phyloP scores from a whole-genome alignment of 2,888 invertebrate genomes.

The Drosophila seclusa region DNA sequence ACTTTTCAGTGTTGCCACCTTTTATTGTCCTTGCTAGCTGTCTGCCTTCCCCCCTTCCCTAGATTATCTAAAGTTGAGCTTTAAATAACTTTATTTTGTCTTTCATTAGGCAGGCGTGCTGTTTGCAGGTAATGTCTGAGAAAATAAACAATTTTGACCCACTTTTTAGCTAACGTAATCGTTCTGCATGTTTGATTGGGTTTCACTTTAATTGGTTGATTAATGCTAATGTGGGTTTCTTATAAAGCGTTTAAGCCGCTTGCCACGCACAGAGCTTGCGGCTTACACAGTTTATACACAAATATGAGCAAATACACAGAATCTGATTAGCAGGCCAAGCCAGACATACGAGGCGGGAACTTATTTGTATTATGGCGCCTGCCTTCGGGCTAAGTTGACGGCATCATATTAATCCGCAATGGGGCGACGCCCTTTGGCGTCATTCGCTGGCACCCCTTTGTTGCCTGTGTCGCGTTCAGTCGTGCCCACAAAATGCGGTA shows the following conservation, averaged over 20 bases:
- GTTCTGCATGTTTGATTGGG: constrained; percentile 1
- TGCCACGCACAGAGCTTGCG: constrained; percentile 13
- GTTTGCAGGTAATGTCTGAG: constrained; percentile 26
- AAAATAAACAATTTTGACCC: background rate
- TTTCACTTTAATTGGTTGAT: constrained; percentile 33
- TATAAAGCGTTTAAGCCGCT: constrained; percentile 30
- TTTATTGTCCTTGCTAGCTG: constrained; percentile 6
- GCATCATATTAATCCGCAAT: constrained; percentile 30
- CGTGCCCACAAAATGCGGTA: constrained; percentile 9
- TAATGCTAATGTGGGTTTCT: constrained; percentile 33
- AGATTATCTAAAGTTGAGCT: constrained; percentile 30
- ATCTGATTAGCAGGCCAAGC: background rate
- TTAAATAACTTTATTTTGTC: constrained; percentile 28
- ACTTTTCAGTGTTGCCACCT: constrained; percentile 58
- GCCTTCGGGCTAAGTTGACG: constrained; percentile 15
- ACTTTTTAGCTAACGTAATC: constrained; percentile 5
- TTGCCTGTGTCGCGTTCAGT: constrained; percentile 1
- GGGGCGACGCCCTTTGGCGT: constrained; percentile 22
- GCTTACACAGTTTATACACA: constrained; percentile 6
- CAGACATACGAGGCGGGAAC: background rate
- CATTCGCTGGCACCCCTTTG: background rate
- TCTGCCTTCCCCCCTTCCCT: background rate
- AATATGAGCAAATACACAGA: constrained; percentile 11
- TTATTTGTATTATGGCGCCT: constrained; percentile 13
- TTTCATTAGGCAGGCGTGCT: constrained; percentile 33